A percentile compares a stretch with the other conserved stretches of the same genome.
phyloP scores from a whole-genome alignment of 2,888 invertebrate genomes.

The Caenorhabditis zanzibari region DNA sequence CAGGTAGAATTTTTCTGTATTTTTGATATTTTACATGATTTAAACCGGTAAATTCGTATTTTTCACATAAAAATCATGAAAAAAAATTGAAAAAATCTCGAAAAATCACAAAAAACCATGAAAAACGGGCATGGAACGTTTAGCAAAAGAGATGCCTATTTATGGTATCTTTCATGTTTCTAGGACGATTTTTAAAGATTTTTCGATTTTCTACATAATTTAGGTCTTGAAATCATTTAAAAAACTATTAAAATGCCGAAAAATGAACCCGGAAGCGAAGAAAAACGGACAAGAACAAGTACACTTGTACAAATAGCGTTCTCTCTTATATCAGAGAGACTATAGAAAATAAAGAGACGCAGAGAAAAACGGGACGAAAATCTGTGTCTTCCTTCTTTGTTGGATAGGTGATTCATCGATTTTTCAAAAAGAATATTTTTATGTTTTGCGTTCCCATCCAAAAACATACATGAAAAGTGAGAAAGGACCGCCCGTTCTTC shows the following conservation, averaged over 20 bases:
- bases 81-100: too few relatives aligned
- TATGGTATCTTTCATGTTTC: too few relatives aligned
- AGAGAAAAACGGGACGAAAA: neutral
- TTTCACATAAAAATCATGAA: too few relatives aligned
- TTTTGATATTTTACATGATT: too few relatives aligned
- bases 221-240: too few relatives aligned
- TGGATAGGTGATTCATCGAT: neutral
- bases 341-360: conserved; percentile 11
- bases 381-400: neutral
- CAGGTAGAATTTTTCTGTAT: too few relatives aligned
- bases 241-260: neutral
- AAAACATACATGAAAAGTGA: neutral
- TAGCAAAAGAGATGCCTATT: too few relatives aligned
- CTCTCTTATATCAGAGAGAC: conserved; percentile 7
- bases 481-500: conserved; percentile 16
- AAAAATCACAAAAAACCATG: too few relatives aligned
- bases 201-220: too few relatives aligned
- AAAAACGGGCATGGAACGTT: too few relatives aligned
- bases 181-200: too few relatives aligned
- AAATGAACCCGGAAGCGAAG: conserved; percentile 4
- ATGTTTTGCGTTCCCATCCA: neutral
- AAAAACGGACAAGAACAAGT: conserved; percentile 3
- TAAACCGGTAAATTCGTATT: too few relatives aligned
- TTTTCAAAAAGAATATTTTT: neutral
- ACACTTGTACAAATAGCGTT: conserved; percentile 23